Evolutionary conservation across 2,888 invertebrate genomes (phyloP).

Genomic region (Drosophila lacicola): DNA sequence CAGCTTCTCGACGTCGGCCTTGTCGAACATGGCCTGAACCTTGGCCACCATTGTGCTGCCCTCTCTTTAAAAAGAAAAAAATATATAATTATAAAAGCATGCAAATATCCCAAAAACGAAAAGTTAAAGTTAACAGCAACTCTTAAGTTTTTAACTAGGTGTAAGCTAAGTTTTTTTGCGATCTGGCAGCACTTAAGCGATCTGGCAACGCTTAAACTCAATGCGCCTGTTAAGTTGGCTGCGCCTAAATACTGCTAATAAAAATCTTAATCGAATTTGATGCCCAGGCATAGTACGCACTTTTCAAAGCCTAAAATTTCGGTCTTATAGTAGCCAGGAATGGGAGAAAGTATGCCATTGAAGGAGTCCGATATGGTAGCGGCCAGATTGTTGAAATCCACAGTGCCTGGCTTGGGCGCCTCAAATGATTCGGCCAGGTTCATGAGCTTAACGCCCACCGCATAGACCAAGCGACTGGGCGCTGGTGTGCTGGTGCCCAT

Average conservation of each 20-base stretch:
- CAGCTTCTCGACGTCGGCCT: conserved; percentile 88
- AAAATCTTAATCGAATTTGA: no score
- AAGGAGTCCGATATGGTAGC: conserved; percentile 89
- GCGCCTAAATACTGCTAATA: neutral
- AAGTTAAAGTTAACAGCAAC: neutral
- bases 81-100: neutral
- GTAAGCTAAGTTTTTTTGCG: neutral
- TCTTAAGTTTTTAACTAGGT: no score
- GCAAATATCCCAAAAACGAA: neutral
- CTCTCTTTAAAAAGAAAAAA: conserved; percentile 83
- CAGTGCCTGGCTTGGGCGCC: conserved; percentile 89
- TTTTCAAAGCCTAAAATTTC: conserved; percentile 90
- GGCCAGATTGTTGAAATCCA: conserved; percentile 90
- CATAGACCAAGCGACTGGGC: conserved; percentile 89
- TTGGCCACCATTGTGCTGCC: conserved; percentile 91
- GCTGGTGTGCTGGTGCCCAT: conserved; percentile 87
- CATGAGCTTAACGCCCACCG: conserved; percentile 90
- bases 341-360: conserved; percentile 87
- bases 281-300: conserved; percentile 85
- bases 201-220: no score
- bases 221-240: neutral
- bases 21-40: conserved; percentile 91
- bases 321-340: conserved; percentile 91
- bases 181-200: neutral
- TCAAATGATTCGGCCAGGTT: conserved; percentile 92